These are phyloP conservation scores for Pogonomyrmex californicus DNA, from an alignment of 1,140 invertebrate species.

Conservation along the genomic window DNA sequence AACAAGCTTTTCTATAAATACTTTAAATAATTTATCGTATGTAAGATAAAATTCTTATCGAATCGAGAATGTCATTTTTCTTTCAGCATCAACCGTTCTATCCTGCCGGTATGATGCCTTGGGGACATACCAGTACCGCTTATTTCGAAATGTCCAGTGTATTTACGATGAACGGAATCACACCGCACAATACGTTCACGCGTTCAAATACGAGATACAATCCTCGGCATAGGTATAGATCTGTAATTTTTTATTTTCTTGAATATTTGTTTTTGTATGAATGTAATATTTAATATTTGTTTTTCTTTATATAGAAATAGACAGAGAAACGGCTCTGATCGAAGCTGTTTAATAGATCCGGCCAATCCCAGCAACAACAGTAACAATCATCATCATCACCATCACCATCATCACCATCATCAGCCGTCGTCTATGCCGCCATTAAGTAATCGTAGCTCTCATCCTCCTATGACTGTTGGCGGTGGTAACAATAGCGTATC, in stretches of 20 bases:
- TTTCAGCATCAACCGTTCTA: constrained; percentile 88
- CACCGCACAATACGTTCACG: constrained; percentile 90
- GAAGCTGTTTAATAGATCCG: constrained; percentile 74
- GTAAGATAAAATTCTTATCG: not conserved
- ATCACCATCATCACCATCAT: constrained; percentile 47
- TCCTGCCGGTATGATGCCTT: constrained; percentile 88
- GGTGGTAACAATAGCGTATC: constrained; percentile 73
- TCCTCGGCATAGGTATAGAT: constrained; percentile 82
- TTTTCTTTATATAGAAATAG: constrained; percentile 79
- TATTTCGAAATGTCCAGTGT: constrained; percentile 92
- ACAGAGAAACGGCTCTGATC: constrained; percentile 82
- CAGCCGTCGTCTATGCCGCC: constrained; percentile 78
- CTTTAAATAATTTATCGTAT: not conserved
- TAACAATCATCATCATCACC: constrained; percentile 44
- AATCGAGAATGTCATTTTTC: constrained; percentile 30
- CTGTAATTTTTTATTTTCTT: not conserved
- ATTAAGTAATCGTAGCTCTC: constrained; percentile 79
- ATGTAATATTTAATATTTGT: not conserved
- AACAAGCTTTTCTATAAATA: not conserved
- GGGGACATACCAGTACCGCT: constrained; percentile 88
- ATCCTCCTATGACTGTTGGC: constrained; percentile 80
- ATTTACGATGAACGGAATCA: constrained; percentile 92
- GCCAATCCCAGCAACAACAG: constrained; percentile 48
- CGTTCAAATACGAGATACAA: constrained; percentile 86
- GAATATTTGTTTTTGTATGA: not conserved